Conservation (phyloP, 2,888 invertebrate genomes). For the Sarcophaga subvicina region DNA sequence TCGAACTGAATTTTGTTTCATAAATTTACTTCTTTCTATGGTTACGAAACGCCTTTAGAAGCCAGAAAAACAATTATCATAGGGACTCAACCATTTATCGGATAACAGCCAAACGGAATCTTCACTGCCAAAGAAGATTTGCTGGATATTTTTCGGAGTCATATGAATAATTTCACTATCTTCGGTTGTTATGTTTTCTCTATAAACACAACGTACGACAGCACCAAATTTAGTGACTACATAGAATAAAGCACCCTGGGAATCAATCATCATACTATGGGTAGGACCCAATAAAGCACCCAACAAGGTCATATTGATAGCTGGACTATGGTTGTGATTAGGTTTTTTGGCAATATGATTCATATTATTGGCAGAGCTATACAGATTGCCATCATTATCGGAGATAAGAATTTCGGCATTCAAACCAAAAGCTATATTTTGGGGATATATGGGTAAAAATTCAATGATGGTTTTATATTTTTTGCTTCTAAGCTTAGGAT, state of each 20-base stretch:
- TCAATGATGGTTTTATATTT: constrained; percentile 75
- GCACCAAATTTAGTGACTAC: constrained; percentile 79
- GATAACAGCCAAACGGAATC: constrained; percentile 78
- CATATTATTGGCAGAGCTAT: constrained; percentile 64
- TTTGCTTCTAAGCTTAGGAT: constrained; percentile 71
- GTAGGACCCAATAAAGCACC: constrained; percentile 77
- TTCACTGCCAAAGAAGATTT: constrained; percentile 77
- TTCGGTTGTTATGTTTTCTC: constrained; percentile 76
- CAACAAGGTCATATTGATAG: constrained; percentile 71
- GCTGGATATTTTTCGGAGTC: constrained; percentile 79
- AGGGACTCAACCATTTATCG: constrained; percentile 76
- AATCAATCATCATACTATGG: constrained; percentile 72
- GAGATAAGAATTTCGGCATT: constrained; percentile 75
- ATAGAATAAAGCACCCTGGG: constrained; percentile 76
- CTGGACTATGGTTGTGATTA: constrained; percentile 6
- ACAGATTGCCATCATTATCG: constrained; percentile 76
- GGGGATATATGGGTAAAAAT: constrained; percentile 75
- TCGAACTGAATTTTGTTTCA: too few relatives aligned
- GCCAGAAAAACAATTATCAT: constrained; percentile 77
- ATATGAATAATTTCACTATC: constrained; percentile 79
- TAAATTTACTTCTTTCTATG: too few relatives aligned
- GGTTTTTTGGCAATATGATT: constrained; percentile 20
- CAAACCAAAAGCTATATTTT: constrained; percentile 76
- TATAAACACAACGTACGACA: constrained; percentile 75
- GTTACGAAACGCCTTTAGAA: not conserved